These are phyloP conservation scores for Cryptus viduatorius DNA, from an alignment of 2,888 invertebrate species.

Conservation along the genomic window DNA sequence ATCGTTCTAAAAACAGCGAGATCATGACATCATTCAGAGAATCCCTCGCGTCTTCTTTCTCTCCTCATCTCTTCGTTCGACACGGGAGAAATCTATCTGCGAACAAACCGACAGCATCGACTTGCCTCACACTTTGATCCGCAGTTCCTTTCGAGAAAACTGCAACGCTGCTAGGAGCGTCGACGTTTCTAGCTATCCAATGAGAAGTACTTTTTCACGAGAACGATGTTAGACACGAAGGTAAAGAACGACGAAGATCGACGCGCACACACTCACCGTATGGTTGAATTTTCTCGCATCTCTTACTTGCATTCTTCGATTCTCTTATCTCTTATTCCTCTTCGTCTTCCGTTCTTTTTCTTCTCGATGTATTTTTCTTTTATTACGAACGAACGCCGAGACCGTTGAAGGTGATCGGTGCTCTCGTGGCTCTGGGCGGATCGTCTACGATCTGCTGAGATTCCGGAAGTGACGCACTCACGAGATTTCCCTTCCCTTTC, in stretches of 20 bases:
- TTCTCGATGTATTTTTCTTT: conserved; percentile 23
- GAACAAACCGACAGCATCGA: conserved; percentile 37
- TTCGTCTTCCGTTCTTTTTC: not conserved
- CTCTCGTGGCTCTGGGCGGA: not conserved
- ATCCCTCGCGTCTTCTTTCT: not conserved
- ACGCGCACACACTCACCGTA: not conserved
- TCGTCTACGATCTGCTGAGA: conserved; percentile 9
- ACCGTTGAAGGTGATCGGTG: conserved; percentile 31
- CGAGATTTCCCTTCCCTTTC: conserved; percentile 34
- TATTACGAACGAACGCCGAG: not conserved
- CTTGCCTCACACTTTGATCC: conserved; percentile 28
- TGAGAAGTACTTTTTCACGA: conserved; percentile 38
- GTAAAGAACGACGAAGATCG: conserved; percentile 11
- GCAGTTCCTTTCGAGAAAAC: conserved; percentile 21
- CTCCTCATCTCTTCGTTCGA: not conserved
- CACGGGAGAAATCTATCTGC: not conserved
- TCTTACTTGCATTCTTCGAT: not conserved
- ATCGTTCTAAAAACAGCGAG: not conserved
- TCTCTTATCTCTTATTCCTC: not conserved
- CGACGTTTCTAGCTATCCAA: conserved; percentile 22
- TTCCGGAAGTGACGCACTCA: conserved; percentile 50
- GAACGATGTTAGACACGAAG: conserved; percentile 4
- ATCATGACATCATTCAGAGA: not conserved
- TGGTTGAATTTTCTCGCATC: not conserved
- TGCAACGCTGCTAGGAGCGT: conserved; percentile 12